phyloP scores from a whole-genome alignment of 2,888 invertebrate species.

The Xylocampa areola region DNA sequence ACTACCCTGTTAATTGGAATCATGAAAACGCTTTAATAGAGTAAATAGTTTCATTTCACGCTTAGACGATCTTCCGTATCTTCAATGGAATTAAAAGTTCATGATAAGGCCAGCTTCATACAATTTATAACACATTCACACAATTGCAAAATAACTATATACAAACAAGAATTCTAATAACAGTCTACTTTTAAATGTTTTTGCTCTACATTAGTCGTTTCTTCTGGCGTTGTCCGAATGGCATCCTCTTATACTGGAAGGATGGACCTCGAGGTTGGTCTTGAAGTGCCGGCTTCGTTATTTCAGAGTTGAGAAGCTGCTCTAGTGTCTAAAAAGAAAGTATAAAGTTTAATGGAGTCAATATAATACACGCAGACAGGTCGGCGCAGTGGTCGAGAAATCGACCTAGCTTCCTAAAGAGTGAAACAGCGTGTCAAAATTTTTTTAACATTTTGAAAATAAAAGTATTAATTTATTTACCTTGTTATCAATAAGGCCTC shows the following conservation, averaged over 20 bases:
- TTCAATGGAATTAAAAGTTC: not conserved
- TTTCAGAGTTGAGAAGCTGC: constrained; percentile 73
- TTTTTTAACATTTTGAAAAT: not conserved
- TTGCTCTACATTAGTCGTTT: constrained; percentile 48
- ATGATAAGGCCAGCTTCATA: no score
- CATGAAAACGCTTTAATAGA: not conserved
- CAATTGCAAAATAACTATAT: constrained; percentile 37
- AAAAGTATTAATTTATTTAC: constrained; percentile 62
- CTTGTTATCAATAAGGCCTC: constrained; percentile 84
- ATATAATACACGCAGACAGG: no score
- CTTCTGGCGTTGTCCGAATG: constrained; percentile 67
- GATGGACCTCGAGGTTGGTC: constrained; percentile 60
- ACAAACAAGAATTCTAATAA: constrained; percentile 40
- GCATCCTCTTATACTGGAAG: constrained; percentile 62
- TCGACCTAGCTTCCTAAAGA: no score
- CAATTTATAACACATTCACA: constrained; percentile 32
- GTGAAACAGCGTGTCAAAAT: not conserved
- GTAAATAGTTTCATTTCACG: not conserved
- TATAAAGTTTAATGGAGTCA: not conserved
- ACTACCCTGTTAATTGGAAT: not conserved
- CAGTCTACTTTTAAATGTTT: constrained; percentile 17
- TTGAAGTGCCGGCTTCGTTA: constrained; percentile 49
- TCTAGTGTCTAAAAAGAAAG: constrained; percentile 73
- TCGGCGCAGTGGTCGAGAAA: no score
- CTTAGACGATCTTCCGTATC: no score